Base-by-base conservation (phyloP, 2,888 invertebrate genomes). In the Drosophila hamatofila region DNA sequence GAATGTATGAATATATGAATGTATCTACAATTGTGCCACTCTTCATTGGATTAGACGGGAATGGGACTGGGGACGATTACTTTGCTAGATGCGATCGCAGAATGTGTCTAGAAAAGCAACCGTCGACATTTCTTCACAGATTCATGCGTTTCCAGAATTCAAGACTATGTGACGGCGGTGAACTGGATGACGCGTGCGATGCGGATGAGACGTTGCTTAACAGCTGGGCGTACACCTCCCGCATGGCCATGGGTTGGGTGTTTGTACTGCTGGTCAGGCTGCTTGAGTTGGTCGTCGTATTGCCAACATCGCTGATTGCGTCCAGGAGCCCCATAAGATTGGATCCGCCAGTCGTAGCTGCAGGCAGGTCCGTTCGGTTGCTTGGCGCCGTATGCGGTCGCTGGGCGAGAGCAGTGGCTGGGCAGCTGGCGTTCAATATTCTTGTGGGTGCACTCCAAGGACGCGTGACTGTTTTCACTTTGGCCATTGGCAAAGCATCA, bases 61-160 rank as follows among this genome's bases (percentile, higher is more conserved):
- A 14, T 8, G 37, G 56, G 16, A 11, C 8, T 41, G 27, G 9
- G 5, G 48, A 41, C 58, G 56, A 66, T 18, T 25, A 33, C 21
- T 52, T 67, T 48, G 58, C 35, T 41, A 41, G 48, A 12, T 33
- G 27, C 18, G 66, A 11, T 41, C 52, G 46, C 46, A 52, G 9
- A 12, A 18, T 3, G 11, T 18, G 48, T 12, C 52, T 16, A 58
- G 46, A 46, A 54, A 68, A 52, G 39, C 11, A 30, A 46, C 51
- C 27, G 46, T 49, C 30, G 33, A 11, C 23, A 6, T 21, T 16
- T 11, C 39, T 14, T 75, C 46, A 82, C 11, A 83, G 68, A 25
- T 84, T 76, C 74, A 84, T 52, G 35, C 83, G 89, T 9, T 62
- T 63, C 83, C 89, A 88, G 54, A 84, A 84, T 4, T 78, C 74